Conservation (phyloP, 2,113 vertebrate genomes). For the Hemicordylus capensis region DNA sequence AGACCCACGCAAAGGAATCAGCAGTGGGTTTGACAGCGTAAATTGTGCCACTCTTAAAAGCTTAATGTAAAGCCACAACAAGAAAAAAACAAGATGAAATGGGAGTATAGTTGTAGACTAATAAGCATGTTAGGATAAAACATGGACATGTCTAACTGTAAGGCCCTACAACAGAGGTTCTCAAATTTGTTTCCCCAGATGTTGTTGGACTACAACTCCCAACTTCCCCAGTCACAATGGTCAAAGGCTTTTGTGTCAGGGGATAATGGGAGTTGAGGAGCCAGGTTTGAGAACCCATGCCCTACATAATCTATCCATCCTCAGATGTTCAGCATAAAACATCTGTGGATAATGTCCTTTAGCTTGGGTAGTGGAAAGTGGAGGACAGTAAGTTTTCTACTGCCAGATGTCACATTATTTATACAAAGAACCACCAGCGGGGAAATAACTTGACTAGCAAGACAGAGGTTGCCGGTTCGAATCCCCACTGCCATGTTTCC, state of each 20-base stretch:
- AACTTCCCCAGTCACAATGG: no score
- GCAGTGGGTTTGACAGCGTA: not conserved
- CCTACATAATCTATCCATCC: not conserved
- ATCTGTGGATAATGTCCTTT: not conserved
- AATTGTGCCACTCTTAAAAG: not conserved
- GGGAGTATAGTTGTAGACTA: not conserved
- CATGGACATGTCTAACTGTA: not conserved
- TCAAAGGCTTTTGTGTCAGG: no score
- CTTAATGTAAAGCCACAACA: not conserved
- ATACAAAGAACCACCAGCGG: not conserved
- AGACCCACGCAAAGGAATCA: not conserved
- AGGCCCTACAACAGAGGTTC: no score
- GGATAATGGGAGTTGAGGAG: no score
- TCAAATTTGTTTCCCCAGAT: no score
- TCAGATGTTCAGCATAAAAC: not conserved
- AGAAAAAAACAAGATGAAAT: not conserved
- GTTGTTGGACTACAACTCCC: no score
- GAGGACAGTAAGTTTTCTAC: not conserved
- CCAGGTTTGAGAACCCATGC: no score
- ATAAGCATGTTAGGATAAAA: not conserved
- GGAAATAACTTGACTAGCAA: no score
- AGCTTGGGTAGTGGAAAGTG: fast-evolving
- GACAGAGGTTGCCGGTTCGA: no score
- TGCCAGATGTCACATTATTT: not conserved
- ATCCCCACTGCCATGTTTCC: no score